Base-by-base conservation (phyloP, 2,113 vertebrate genomes). In the Parus major region DNA sequence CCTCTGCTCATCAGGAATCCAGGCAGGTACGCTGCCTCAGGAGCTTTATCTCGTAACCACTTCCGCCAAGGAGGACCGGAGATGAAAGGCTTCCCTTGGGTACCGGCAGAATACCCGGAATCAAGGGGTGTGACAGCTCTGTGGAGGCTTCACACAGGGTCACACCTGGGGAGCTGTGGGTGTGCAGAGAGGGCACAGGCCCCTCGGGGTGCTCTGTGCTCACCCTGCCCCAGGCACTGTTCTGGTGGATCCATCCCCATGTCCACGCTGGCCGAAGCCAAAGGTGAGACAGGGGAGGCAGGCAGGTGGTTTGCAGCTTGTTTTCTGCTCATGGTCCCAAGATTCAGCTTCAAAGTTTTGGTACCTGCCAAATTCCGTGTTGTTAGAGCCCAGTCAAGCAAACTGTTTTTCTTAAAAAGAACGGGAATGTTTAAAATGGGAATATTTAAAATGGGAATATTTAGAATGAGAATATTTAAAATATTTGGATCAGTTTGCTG, bases 11-110 rank as follows among this genome's bases (percentile, higher is more conserved):
- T 16, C 65, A 8, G 11, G 55, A 76, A 60, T 20, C 57, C 50
- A 14, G 9, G 87, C 90, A 65, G 94, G 72, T 69, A 55, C 2
- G 0, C 82, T 42, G 83, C 81, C 88, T 95, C 24, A 76, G 82
- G 92, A 84, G 83, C 11, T 69, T 25, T 68, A 75, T 78, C 82
- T 82, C 3, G 0, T 57, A 82, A 94, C 95, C 93, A 13, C 93
- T 96, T 96, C 95, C 87, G 0, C 84, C 27, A 5, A 33, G 52
- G 12, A 46, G 73, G 36, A 12, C 35, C 3, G 1, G 82, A 95
- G 94, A 95, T 91, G 33, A 96, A 96, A 95, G 90, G 0, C 75
- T 82, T 76, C 77, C n/a, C 78, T 50, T 27, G 24, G 57, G 63
- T 42, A 49, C 7, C 1, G 10, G 77, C 81, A 82, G 41, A 76